Conservation (phyloP, 35 echinoderm and acorn worm genomes). For the Ptychodera flava region DNA sequence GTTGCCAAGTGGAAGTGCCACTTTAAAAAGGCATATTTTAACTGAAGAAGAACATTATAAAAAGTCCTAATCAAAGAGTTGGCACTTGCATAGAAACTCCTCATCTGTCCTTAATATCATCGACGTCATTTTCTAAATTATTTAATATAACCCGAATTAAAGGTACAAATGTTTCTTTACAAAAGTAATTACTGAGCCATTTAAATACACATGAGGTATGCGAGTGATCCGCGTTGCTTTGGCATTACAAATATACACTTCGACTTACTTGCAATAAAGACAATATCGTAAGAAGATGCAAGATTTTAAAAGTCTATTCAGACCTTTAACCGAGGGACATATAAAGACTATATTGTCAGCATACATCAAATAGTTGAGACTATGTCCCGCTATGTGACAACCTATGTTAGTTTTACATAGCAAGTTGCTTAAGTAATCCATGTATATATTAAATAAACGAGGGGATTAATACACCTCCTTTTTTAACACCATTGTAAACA, state of each 20-base stretch:
- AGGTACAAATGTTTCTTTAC: too few relatives aligned
- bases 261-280: neutral
- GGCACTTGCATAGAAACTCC: too few relatives aligned
- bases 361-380: neutral
- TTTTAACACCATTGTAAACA: neutral
- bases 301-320: neutral
- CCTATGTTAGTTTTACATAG: neutral
- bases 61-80: too few relatives aligned
- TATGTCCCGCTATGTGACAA: neutral
- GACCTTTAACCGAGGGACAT: neutral
- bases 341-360: neutral
- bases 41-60: too few relatives aligned
- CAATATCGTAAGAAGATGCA: neutral
- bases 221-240: too few relatives aligned
- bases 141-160: too few relatives aligned
- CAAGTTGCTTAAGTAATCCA: neutral
- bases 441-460: neutral
- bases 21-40: too few relatives aligned
- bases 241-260: neutral
- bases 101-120: too few relatives aligned
- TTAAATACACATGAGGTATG: too few relatives aligned
- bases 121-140: too few relatives aligned
- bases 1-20: too few relatives aligned
- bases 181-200: too few relatives aligned
- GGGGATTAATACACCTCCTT: neutral